phyloP scores from a whole-genome alignment of 2,888 invertebrate genomes.

The Plusia festucae region DNA sequence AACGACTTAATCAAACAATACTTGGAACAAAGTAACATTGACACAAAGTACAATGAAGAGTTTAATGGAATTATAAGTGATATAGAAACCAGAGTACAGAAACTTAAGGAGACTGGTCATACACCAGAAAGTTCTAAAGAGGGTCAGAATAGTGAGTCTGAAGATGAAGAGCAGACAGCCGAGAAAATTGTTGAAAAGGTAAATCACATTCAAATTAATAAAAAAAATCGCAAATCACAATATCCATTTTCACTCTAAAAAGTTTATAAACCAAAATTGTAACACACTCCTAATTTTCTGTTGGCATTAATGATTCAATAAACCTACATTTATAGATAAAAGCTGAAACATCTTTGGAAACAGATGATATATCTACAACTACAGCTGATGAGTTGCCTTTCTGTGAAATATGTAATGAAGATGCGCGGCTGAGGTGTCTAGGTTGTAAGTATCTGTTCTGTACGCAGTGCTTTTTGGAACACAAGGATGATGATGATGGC shows the following conservation, averaged over 20 bases:
- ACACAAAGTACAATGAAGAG: constrained; percentile 78
- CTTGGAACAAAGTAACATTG: constrained; percentile 85
- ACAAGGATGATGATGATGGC: constrained; percentile 91
- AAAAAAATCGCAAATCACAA: too few species aligned
- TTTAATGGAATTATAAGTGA: constrained; percentile 77
- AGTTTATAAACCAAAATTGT: too few species aligned
- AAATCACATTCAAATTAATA: constrained; percentile 4
- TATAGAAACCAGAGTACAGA: constrained; percentile 76
- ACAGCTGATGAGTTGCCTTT: constrained; percentile 91
- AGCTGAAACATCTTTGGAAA: constrained; percentile 72
- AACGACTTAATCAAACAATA: constrained; percentile 92
- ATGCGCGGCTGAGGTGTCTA: constrained; percentile 92
- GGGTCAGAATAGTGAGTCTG: constrained; percentile 59
- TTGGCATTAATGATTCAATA: constrained; percentile 10
- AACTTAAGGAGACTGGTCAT: constrained; percentile 66
- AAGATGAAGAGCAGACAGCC: constrained; percentile 78
- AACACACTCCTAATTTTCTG: too few species aligned
- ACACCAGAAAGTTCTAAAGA: constrained; percentile 25
- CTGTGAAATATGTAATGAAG: constrained; percentile 96
- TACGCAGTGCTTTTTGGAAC: constrained; percentile 92
- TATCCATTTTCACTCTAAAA: too few species aligned
- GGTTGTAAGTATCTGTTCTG: constrained; percentile 96
- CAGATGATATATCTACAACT: constrained; percentile 64
- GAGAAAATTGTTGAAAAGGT: constrained; percentile 82
- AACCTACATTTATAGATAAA: constrained; percentile 68